These are phyloP conservation scores for Cyprinodon brontotheroides DNA, from an alignment of 2,113 vertebrate genomes.

Conservation along the genomic window DNA sequence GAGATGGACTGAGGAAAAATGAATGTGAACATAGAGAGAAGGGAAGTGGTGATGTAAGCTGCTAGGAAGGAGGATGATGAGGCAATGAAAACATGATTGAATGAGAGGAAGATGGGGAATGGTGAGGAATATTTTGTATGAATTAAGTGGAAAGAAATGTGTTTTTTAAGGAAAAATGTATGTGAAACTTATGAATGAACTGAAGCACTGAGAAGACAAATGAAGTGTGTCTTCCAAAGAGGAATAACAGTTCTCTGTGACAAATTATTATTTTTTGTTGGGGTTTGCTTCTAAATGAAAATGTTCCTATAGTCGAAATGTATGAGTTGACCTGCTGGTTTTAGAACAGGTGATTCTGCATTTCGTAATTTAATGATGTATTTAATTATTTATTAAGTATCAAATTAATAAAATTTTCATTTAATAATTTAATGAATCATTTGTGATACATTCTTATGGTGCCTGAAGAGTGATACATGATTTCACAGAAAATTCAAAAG, in stretches of 20 bases:
- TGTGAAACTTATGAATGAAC: neutral
- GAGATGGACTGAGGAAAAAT: neutral
- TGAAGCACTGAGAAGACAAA: neutral
- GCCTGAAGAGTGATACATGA: too few relatives aligned
- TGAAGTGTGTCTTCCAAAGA: neutral
- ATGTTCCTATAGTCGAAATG: neutral
- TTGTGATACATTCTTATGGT: too few relatives aligned
- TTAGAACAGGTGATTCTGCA: neutral
- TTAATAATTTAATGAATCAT: too few relatives aligned
- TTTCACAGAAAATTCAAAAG: too few relatives aligned
- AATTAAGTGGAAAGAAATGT: neutral
- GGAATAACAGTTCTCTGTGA: neutral
- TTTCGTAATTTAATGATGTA: too few relatives aligned
- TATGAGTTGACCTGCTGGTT: neutral
- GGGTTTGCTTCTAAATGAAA: neutral
- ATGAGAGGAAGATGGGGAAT: neutral
- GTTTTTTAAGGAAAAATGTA: neutral
- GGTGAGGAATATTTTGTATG: neutral
- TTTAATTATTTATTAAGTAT: too few relatives aligned
- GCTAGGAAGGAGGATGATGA: neutral
- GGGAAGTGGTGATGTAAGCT: rapidly evolving
- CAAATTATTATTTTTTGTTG: neutral
- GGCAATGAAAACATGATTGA: neutral
- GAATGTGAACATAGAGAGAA: neutral
- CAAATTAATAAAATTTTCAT: too few relatives aligned